Conservation (phyloP, 2,797 vertebrate species). For the Rhabdomys pumilio region DNA sequence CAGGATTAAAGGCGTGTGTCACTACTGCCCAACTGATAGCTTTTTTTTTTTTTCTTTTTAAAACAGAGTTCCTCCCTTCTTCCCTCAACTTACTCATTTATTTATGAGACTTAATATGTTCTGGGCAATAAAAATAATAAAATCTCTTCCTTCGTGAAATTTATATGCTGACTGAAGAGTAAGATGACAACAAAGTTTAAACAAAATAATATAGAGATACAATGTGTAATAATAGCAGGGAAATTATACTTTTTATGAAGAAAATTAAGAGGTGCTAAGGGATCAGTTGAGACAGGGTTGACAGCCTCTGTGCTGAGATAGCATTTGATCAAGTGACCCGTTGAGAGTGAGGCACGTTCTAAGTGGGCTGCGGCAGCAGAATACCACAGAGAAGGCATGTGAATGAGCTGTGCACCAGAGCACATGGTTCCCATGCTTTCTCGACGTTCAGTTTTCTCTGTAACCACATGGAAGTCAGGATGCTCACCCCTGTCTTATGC, state of each 20-base stretch:
- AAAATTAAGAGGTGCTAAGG: not conserved
- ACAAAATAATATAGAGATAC: not conserved
- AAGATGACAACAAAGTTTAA: constrained; percentile 25
- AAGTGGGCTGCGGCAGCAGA: not conserved
- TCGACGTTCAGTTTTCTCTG: not conserved
- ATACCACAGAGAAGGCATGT: not conserved
- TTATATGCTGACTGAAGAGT: not conserved
- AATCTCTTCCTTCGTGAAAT: not conserved
- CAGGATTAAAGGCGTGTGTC: not conserved
- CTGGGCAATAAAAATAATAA: not conserved
- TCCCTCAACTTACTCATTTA: not conserved
- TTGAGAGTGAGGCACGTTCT: not conserved
- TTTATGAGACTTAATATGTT: not conserved
- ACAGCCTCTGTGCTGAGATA: not conserved
- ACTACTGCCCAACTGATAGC: not conserved
- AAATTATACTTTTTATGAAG: not conserved
- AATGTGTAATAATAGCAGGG: not conserved
- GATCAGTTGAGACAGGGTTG: not conserved
- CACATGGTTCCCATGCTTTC: not conserved
- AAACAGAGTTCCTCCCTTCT: not conserved
- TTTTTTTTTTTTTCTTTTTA: constrained; percentile 1
- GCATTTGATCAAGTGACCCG: not conserved
- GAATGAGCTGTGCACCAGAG: not conserved
- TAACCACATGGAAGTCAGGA: not conserved
- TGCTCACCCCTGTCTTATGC: not conserved